A percentile compares a stretch with the other conserved stretches of the same genome.
phyloP scores from a whole-genome alignment of 2,888 invertebrate genomes.

The Onchidella celtica region DNA sequence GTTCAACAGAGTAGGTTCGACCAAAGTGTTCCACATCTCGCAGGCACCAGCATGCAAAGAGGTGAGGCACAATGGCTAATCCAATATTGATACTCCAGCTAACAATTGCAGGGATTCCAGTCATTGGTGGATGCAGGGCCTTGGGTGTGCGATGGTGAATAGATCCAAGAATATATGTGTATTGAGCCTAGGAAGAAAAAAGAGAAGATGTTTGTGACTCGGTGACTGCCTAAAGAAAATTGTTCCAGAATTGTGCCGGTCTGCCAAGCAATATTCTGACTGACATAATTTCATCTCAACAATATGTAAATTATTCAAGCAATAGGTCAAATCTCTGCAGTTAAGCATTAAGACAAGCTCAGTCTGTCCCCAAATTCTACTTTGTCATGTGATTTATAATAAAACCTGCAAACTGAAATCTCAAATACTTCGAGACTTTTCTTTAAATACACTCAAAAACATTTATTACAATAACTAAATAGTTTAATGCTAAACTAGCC shows the following conservation, averaged over 20 bases:
- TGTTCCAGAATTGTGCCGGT: too few species aligned
- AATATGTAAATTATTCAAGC: not conserved
- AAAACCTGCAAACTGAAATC: too few species aligned
- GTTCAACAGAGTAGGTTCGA: conserved; percentile 46
- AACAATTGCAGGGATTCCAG: conserved; percentile 52
- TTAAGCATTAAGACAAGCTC: too few species aligned
- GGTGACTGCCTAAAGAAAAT: not conserved
- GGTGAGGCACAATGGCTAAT: conserved; percentile 69
- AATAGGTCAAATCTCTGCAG: not conserved
- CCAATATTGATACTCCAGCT: conserved; percentile 69
- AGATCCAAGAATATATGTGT: conserved; percentile 64
- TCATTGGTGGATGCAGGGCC: conserved; percentile 56
- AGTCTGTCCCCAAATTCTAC: too few species aligned
- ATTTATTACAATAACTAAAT: too few species aligned
- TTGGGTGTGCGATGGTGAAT: conserved; percentile 66
- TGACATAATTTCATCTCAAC: too few species aligned
- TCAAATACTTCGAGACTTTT: too few species aligned
- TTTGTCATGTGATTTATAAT: too few species aligned
- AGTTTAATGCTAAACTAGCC: too few species aligned
- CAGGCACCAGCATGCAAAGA: conserved; percentile 66
- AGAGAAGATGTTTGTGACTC: not conserved
- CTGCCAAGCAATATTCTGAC: too few species aligned
- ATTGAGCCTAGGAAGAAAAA: conserved; percentile 64
- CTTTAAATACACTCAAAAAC: too few species aligned
- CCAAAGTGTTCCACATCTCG: conserved; percentile 51